Base-by-base conservation (phyloP, 2,888 invertebrate species). In the Pheosia gnoma region DNA sequence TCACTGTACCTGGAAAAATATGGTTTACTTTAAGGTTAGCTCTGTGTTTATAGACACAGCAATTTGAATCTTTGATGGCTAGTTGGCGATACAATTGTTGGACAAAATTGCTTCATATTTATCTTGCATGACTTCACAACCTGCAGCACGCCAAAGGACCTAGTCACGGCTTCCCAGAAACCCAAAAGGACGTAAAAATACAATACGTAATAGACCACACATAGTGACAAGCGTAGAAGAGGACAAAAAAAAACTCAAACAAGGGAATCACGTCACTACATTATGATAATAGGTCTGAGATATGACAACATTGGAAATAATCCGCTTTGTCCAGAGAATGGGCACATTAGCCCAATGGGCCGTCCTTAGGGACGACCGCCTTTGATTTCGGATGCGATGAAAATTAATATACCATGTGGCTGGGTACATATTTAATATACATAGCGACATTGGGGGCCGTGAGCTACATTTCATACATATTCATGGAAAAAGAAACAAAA, bases 301-400 rank as follows among this genome's bases (percentile, higher is more conserved):
- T 91, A 90, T 91, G 90, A 91, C 90, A 89, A 88, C 90, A 89
- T 84, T 72, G 82, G 81, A 82, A 80, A 85, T 93, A 93, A 93
- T 92, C 93, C 92, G 83, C 93, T 92, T 93, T 92, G 88, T 89
- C 86, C 89, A 79, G 73, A 77, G 82, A 86, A 87, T 86, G 85
- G 87, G 75, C 82, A 85, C 87, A 88, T 90, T 89, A 90, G 83
- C 76, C 78, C 80, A 78, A 75, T 77, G 80, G 70, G 71, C 70
- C 58, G 81, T 83, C 91, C 88, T 75, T 60, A 60, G 89, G 90
- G 92, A 91, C 78, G 41, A 60, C 63, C 74, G 77, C 88, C 92
- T 93, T 93, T 93, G 93, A 92, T 90, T 91, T 84, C 72, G 81
- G 85, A 88, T 90, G 86, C 86, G 88, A 89, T 87, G 86, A 76